Base-by-base conservation (phyloP, 1,140 invertebrate species). In the Lutraria rhynchaena region DNA sequence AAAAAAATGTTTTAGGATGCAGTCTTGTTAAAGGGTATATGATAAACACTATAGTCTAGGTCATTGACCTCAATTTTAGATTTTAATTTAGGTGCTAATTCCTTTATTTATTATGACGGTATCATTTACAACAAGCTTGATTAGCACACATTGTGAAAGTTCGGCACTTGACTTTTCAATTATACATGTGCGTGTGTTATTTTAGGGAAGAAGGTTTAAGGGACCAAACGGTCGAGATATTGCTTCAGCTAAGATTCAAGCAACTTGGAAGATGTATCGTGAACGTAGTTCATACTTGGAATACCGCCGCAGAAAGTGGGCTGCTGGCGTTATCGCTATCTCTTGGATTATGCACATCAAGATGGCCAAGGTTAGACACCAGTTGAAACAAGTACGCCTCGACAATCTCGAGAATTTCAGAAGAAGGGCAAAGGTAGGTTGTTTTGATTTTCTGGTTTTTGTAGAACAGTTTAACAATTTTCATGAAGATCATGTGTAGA, bases 261-360 rank as follows among this genome's bases (percentile, higher is more conserved):
- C 89, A 0, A 87, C 85, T 7, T 93, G 88, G 88, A 85, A 89
- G 71, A 84, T 89, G 75, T 91, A 88, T 75, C 61, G 83, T 41
- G 89, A 91, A 31, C 81, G 91, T 0, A 87, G 82, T 5, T 82
- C 88, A n/a, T 93, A 92, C 78, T 78, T 92, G 37, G 90, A 91
- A 33, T 92, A 92, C 69, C 83, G 91, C 5, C 84, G 85, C 22
- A 86, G 87, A 82, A 92, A 92, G 77, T 92, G 92, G 91, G 91
- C 92, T 13, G 88, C 92, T n/a, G 91, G 92, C 57, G 91, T 92
- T 19, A 92, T 92, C 82, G 92, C 91, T 24, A 89, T 92, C 13
- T 90, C 90, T 3, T 93, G 92, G 92, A 88, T 92, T 31, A 91
- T 92, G 88, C 87, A 90, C 70, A 86, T 92, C 37, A 92, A 92